Percentiles rank a stretch among this genome's conserved stretches.
These are phyloP conservation scores for Trichechus manatus DNA, from an alignment of 2,113 vertebrate species.

Conservation along the genomic window DNA sequence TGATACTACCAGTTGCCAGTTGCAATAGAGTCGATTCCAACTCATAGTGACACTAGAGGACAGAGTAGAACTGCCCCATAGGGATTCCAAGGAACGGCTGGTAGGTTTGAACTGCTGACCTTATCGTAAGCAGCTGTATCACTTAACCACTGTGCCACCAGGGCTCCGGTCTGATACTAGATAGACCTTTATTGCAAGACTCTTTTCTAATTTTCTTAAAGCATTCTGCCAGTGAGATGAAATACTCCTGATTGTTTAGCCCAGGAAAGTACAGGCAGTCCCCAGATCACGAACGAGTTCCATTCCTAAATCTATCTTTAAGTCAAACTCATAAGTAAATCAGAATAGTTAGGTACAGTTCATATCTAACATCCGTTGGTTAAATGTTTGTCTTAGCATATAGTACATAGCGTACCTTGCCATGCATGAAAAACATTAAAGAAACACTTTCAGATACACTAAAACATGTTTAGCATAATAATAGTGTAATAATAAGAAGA, in stretches of 20 bases:
- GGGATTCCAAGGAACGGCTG: no score
- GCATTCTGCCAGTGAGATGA: background rate
- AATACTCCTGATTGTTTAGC: background rate
- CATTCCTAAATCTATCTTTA: background rate
- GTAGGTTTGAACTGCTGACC: no score
- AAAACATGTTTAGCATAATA: background rate
- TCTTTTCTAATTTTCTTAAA: conserved; percentile 22
- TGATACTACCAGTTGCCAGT: background rate
- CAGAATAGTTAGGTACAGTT: no score
- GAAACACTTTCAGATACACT: background rate
- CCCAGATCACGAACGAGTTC: background rate
- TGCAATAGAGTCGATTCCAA: no score
- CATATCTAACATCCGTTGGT: no score
- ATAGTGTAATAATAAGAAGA: no score
- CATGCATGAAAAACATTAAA: background rate
- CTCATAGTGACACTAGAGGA: no score
- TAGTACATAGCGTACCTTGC: background rate
- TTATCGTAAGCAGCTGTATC: no score
- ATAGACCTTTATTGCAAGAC: background rate
- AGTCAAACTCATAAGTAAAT: no score
- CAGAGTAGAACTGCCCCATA: no score
- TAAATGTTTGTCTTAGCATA: no score
- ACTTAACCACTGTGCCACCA: no score
- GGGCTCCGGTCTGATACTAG: background rate
- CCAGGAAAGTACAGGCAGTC: background rate